Base-by-base conservation (phyloP, 2,113 vertebrate species). In the Aviceda subcristata region DNA sequence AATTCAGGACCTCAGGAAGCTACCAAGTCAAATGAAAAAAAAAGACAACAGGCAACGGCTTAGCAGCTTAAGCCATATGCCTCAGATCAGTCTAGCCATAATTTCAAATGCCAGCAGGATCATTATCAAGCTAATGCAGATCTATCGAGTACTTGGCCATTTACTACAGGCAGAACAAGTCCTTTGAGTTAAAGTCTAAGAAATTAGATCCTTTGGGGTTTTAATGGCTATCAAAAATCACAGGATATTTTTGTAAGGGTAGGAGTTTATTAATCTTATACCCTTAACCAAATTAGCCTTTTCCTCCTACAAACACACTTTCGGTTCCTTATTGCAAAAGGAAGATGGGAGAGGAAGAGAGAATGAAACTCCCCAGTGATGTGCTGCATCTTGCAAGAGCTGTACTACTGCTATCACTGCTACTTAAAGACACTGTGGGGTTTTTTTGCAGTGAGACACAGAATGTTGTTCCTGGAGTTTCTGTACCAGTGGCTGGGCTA, bases 1-100 rank as follows among this genome's bases (percentile, higher is more conserved):
- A 91, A 86, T 94, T 83, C 82, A 64, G 82, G 90, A 75, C 60
- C 64, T 93, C 72, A 92, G 88, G 88, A 97, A 94, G 75, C 46
- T 78, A 90, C 88, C 56, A 90, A 94, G 46, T 67, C 76, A 92
- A 88, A 95, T 74, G 63, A 94, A 92, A 95, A 97, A 51, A 86
- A 94, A 79, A 92, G 79, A 77, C 83, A 92, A 95, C 51, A 81
- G 43, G 60, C 56, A 34, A n/a, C 26, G 51, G 68, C 51, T 95
- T 89, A 94, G 73, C 12, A 1, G 60, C 51, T 78, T 94, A 92
- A 89, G 68, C 75, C 83, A 64, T 92, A 48, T 93, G 88, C 76
- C 88, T 74, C n/a, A 60, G 56, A 55, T 93, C 82, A 81, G 71
- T 38, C 51, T 63, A 67, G 59, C 46, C 60, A 24, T 90, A 83